Base-by-base conservation (phyloP, 2,888 invertebrate genomes). In the Uropetala carovei region DNA sequence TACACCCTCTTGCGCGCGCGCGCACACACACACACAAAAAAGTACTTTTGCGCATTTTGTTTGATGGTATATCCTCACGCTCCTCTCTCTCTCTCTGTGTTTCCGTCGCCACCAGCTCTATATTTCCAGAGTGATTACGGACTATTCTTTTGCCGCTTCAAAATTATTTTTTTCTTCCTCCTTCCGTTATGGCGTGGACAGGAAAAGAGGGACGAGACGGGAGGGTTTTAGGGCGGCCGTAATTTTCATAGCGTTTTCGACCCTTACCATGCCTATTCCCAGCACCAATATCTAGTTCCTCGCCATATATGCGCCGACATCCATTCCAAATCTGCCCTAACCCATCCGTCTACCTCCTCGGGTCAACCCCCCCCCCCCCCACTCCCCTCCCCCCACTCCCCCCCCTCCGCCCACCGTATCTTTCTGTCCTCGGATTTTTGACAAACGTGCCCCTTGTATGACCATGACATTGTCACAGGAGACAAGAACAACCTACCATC, bases 101-200 rank as follows among this genome's bases (percentile, higher is more conserved):
- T 18, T 89, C 56, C 89, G 89, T 64, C 59, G 60, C 30, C 86
- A 30, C 27, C 18, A n/a, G 56, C 13, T 43, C 43, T n/a, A 43
- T 60, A 64, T 64, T 68, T 68, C 89, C 89, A 30, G 83, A 83
- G 43, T 89, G 89, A 89, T 89, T 89, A 89, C 64, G 89, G n/a
- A 18, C 89, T 64, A 68, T 89, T 89, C 68, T 89, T 89, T 89
- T 64, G 89, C 59, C 30, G 22, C 60, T 27, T 83, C 30, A 30
- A 30, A 10, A 18, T 22, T 9, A 30, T 43, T 89, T 68, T 89
- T 68, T 64, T 10, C 22, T 2, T 27, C 30, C 60, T 43, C 43
- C 22, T 10, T 85, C 22, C 58, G 14, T 85, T n/a, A 13, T n/a
- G 18, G 59, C 30, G 59, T 22, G 58, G 22, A 14, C 2, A 60